Evolutionary conservation across 2,888 invertebrate genomes (phyloP), one percentile per base, ranked within the genome.

Genomic region (Agriopis leucophaearia): DNA sequence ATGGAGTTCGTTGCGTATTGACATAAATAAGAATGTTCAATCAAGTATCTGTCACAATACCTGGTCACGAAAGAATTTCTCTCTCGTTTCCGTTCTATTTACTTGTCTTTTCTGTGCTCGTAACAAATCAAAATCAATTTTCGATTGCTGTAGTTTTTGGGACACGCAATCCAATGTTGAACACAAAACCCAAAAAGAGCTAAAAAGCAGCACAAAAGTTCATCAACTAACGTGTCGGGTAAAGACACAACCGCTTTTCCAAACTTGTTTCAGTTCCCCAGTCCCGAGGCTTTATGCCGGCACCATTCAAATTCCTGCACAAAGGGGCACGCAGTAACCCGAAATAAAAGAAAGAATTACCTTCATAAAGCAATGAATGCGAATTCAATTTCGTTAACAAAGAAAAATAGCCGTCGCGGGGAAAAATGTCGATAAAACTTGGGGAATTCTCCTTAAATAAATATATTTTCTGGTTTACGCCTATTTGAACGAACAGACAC

Each of bases 351-450:
- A 75, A 78, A 75, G 77, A 81, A 85, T 84, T 82, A 81, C 83
- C 82, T 82, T 76, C 81, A 86, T 86, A 85, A 85, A 86, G 79
- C 84, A 83, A 85, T 88, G 84, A 88, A 88, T 87, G 83, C 78
- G 81, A 84, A 89, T 88, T 87, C 85, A 90, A 89, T 89, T 89
- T 87, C 77, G 81, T 83, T 86, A 88, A 88, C 86, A 88, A 88
- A 90, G 87, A 88, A 85, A 87, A 86, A 87, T 85, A 81, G 81
- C 76, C 70, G 63, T 60, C 66, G 62, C 68, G 74, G 71, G 74
- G 79, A 79, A 80, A 78, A 76, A 73, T 5, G 71, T 70, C 63
- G 35, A 70, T 64, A 62, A 66, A 74, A 70, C 70, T 74, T 70
- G 63, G 65, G 64, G 64, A 71, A 66, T 71, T 70, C 55, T 50